phyloP scores from a whole-genome alignment of 1,140 invertebrate genomes.

The Drosophila mayri region DNA sequence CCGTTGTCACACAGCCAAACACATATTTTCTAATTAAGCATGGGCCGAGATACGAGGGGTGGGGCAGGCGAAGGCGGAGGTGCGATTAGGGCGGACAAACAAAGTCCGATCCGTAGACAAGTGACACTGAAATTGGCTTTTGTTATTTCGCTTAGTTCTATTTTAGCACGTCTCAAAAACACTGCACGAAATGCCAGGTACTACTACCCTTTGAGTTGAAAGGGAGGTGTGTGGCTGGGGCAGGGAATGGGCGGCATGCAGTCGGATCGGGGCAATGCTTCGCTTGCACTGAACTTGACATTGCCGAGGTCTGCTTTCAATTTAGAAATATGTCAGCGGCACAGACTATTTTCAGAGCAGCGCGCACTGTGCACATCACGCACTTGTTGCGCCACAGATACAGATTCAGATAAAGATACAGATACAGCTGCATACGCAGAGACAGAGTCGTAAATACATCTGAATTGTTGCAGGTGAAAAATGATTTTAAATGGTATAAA shows the following conservation, averaged over 20 bases:
- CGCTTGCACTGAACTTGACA: conserved; percentile 76
- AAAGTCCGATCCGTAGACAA: conserved; percentile 49
- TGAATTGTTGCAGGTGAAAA: not conserved
- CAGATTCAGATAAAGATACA: conserved; percentile 1
- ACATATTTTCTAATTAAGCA: conserved; percentile 69
- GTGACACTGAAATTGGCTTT: conserved; percentile 75
- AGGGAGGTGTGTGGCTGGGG: conserved; percentile 8
- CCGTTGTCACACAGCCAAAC: conserved; percentile 41
- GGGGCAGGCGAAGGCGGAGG: conserved; percentile 22
- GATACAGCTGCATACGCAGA: not conserved
- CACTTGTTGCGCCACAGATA: conserved; percentile 49
- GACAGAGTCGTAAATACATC: not conserved
- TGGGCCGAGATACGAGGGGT: conserved; percentile 24
- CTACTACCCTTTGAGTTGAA: conserved; percentile 2
- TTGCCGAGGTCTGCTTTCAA: conserved; percentile 71
- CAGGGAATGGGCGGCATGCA: conserved; percentile 21
- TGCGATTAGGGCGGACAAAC: conserved; percentile 46
- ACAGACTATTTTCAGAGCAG: conserved; percentile 61
- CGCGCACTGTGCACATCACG: conserved; percentile 51
- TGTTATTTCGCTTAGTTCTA: conserved; percentile 37
- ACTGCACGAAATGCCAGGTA: conserved; percentile 50
- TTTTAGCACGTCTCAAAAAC: conserved; percentile 71
- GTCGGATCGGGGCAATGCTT: conserved; percentile 48
- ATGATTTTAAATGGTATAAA: not conserved
- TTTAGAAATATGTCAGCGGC: conserved; percentile 75